Evolutionary conservation across 2,888 invertebrate species (phyloP).

Genomic region (Anoncus sp.): DNA sequence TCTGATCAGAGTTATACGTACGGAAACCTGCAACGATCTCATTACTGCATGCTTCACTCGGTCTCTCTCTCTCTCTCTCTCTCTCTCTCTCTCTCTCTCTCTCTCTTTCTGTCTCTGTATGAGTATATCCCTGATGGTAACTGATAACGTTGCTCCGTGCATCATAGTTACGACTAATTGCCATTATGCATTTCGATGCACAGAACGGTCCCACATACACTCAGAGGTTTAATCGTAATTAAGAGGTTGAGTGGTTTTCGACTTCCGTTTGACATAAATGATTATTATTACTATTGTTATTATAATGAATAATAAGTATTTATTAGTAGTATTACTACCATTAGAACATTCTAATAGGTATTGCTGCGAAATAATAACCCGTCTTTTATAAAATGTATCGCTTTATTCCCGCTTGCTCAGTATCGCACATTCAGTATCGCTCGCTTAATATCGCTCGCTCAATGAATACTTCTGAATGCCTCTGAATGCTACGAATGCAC

Average conservation of each 20-base stretch:
- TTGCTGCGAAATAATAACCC: too few relatives aligned
- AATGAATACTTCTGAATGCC: too few relatives aligned
- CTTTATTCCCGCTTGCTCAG: too few relatives aligned
- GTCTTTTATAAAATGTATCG: too few relatives aligned
- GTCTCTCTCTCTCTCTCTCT: neutral
- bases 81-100: neutral
- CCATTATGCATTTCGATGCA: constrained; percentile 15
- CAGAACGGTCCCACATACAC: neutral
- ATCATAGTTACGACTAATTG: constrained; percentile 34
- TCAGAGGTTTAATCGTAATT: constrained; percentile 1
- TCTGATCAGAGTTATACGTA: constrained; percentile 8
- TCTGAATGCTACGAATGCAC: too few relatives aligned
- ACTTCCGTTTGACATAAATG: neutral
- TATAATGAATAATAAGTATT: neutral
- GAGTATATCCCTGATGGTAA: constrained; percentile 2
- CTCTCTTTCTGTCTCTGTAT: neutral
- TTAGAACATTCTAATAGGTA: too few relatives aligned
- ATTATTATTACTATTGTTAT: neutral
- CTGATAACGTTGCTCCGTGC: constrained; percentile 19
- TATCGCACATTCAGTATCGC: too few relatives aligned
- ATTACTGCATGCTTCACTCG: neutral
- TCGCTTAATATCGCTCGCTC: too few relatives aligned
- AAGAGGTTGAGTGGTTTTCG: neutral
- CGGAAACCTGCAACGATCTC: neutral
- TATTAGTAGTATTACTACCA: too few relatives aligned